phyloP scores from a whole-genome alignment of 2,797 vertebrate genomes.

The Microctenopoma stevenorrisi region DNA sequence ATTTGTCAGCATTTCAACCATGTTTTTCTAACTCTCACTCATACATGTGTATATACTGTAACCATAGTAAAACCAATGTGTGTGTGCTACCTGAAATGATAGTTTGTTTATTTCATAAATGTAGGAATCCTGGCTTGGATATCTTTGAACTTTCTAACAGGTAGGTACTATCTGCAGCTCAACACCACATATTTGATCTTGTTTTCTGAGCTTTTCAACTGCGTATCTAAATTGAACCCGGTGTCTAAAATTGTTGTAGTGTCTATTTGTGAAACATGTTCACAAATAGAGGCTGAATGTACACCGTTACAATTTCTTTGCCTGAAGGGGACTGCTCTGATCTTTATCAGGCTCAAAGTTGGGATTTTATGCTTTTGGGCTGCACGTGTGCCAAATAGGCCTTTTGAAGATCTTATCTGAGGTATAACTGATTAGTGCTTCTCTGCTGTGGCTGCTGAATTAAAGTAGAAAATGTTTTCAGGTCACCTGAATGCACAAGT shows the following conservation, averaged over 20 bases:
- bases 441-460: slow-evolving; percentile 36
- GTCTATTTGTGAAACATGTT: slow-evolving; percentile 19
- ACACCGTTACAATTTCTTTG: slow-evolving; percentile 1
- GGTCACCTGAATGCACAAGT: slow-evolving; percentile 86
- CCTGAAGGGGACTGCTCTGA: slow-evolving; percentile 45
- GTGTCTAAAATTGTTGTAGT: not conserved
- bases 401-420: slow-evolving; percentile 63
- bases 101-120: slow-evolving; percentile 26
- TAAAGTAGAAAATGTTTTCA: slow-evolving; percentile 72
- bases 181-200: not conserved
- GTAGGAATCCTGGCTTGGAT: slow-evolving; percentile 97
- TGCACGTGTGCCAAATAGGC: slow-evolving; percentile 28
- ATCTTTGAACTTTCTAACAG: slow-evolving; percentile 95
- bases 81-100: slow-evolving; percentile 32
- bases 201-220: slow-evolving; percentile 3
- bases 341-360: slow-evolving; percentile 45
- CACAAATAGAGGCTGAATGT: slow-evolving; percentile 23
- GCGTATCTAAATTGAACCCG: slow-evolving; percentile 1
- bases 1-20: slow-evolving; percentile 68
- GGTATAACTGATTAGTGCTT: slow-evolving; percentile 52
- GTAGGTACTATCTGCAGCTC: slow-evolving; percentile 72
- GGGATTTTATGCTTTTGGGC: slow-evolving; percentile 37
- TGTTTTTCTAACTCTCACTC: slow-evolving; percentile 14
- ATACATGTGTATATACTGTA: slow-evolving; percentile 8
- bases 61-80: slow-evolving; percentile 7